These are phyloP conservation scores for Sinonovacula constricta DNA, from an alignment of 1,140 invertebrate species.

Conservation along the genomic window DNA sequence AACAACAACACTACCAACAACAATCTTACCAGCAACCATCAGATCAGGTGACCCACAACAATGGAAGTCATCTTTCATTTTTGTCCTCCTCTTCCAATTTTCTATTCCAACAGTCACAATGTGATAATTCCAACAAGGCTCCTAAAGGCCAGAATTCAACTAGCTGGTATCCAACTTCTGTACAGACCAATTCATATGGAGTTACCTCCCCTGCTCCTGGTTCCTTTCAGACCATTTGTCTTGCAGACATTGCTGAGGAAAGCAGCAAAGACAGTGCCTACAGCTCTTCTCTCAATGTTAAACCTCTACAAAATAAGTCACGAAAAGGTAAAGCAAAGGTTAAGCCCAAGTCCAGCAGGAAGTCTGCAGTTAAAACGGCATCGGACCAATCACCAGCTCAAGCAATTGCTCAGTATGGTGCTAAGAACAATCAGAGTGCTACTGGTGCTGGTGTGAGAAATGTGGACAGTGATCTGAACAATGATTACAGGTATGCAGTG, in stretches of 20 bases:
- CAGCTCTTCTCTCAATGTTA: background rate
- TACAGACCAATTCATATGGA: background rate
- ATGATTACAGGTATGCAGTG: too few relatives aligned
- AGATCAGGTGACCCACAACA: too few relatives aligned
- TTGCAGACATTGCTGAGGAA: conserved; percentile 30
- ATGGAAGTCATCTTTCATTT: too few relatives aligned
- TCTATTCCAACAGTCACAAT: background rate
- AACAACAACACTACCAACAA: background rate
- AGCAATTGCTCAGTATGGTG: background rate
- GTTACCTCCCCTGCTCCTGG: background rate
- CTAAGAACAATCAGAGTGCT: background rate
- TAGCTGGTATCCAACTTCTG: background rate
- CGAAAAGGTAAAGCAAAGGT: background rate
- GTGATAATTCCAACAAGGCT: background rate
- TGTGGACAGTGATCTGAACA: background rate
- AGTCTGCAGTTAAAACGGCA: background rate
- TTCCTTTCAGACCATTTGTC: conserved; percentile 18
- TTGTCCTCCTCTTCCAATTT: conserved; percentile 21
- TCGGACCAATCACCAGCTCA: background rate
- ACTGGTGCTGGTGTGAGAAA: background rate
- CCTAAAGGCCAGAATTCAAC: background rate
- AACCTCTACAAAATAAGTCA: background rate
- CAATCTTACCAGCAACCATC: background rate
- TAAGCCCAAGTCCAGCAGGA: background rate
- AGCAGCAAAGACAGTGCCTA: background rate